Evolutionary conservation across 1,140 invertebrate genomes (phyloP).

Genomic region (Tetramorium simillimum): DNA sequence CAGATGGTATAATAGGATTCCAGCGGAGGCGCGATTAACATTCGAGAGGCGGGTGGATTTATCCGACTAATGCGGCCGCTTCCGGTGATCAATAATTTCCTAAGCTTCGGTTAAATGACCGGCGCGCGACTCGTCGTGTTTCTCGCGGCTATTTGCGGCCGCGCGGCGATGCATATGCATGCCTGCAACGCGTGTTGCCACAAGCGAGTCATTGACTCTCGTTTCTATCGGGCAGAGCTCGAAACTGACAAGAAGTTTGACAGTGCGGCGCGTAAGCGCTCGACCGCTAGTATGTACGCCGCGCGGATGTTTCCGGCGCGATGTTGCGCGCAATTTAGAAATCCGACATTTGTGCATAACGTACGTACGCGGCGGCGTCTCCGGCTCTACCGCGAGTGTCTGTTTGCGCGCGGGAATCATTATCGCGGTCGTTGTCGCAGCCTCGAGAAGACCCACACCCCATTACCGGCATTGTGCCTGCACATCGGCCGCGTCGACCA

Average conservation of each 20-base stretch:
- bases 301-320: conserved; percentile 1
- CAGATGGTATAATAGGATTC: conserved; percentile 11
- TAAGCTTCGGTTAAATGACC: conserved; percentile 26
- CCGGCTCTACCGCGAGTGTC: not conserved
- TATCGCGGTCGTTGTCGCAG: conserved; percentile 28
- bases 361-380: not conserved
- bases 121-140: conserved; percentile 9
- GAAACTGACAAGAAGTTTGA: conserved; percentile 57
- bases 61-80: not conserved
- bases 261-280: conserved; percentile 41
- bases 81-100: conserved; percentile 56
- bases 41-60: conserved; percentile 20
- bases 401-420: conserved; percentile 28
- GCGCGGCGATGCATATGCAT: not conserved
- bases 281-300: not conserved
- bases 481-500: conserved; percentile 13
- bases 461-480: conserved; percentile 51
- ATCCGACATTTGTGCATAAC: conserved; percentile 11
- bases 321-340: conserved; percentile 28
- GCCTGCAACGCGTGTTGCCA: conserved; percentile 21
- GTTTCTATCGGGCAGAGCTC: conserved; percentile 36
- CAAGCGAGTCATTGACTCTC: conserved; percentile 59
- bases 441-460: conserved; percentile 25
- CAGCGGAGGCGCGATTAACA: not conserved
- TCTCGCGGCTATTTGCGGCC: conserved; percentile 48